These are phyloP conservation scores for Actinostola sp. DNA, from an alignment of 92 coral and sea anemone genomes.

Conservation along the genomic window DNA sequence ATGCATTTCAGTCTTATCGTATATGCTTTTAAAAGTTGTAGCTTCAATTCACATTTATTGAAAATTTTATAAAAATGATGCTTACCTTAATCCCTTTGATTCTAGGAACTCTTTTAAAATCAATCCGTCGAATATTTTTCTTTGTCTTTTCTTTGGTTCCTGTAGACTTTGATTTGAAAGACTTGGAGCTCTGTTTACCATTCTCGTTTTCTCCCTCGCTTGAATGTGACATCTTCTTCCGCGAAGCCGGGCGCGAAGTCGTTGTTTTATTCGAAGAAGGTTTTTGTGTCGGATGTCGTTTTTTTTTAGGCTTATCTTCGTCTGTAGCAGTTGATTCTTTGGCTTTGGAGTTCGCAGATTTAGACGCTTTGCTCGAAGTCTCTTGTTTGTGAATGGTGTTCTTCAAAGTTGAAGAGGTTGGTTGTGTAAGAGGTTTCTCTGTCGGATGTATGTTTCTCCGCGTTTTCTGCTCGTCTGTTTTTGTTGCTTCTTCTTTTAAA, in stretches of 20 bases:
- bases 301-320: background rate
- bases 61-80: background rate
- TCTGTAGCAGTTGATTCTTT: background rate
- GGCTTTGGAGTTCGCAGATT: background rate
- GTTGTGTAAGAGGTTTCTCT: background rate
- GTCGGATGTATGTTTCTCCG: background rate
- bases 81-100: constrained; percentile 75
- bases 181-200: background rate
- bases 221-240: too few species aligned
- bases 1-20: too few species aligned
- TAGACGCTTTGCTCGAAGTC: background rate
- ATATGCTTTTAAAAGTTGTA: too few species aligned
- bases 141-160: background rate
- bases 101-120: constrained; percentile 70
- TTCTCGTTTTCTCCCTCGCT: background rate
- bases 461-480: background rate
- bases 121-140: background rate
- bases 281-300: too few species aligned
- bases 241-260: too few species aligned
- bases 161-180: background rate
- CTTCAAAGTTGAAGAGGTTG: constrained; percentile 7
- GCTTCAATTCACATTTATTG: background rate
- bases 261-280: too few species aligned
- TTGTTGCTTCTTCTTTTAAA: background rate
- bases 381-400: background rate